Evolutionary conservation across 2,888 invertebrate genomes (phyloP).

Genomic region (Drosophila tripunctata): DNA sequence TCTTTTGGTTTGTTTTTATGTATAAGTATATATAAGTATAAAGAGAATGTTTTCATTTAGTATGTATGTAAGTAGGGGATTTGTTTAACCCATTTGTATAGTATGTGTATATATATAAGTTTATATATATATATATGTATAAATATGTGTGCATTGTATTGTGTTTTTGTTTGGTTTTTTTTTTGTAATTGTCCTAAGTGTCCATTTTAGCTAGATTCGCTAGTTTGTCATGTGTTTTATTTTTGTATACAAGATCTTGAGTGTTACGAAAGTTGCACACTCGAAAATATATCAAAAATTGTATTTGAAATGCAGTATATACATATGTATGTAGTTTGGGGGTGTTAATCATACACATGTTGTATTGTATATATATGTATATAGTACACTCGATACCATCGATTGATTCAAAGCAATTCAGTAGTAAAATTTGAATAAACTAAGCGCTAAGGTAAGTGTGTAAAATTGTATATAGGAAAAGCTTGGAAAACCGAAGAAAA

Average conservation of each 20-base stretch:
- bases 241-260: conserved; percentile 71
- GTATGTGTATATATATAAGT: conserved; percentile 37
- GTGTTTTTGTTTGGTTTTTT: conserved; percentile 33
- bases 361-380: conserved; percentile 17
- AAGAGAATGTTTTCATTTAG: conserved; percentile 21
- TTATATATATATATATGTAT: conserved; percentile 34
- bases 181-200: conserved; percentile 73
- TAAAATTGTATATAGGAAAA: conserved; percentile 38
- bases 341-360: conserved; percentile 47
- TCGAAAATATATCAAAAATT: conserved; percentile 76
- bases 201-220: conserved; percentile 64
- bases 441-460: conserved; percentile 35
- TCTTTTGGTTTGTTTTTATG: conserved; percentile 15
- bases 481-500: conserved; percentile 44
- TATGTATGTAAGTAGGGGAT: conserved; percentile 25
- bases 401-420: conserved; percentile 44
- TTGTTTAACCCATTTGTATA: conserved; percentile 29
- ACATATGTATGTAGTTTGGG: conserved; percentile 54
- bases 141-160: conserved; percentile 51
- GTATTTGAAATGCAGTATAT: conserved; percentile 69
- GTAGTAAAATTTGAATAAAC: conserved; percentile 30
- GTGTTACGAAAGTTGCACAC: conserved; percentile 55
- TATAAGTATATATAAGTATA: conserved; percentile 41
- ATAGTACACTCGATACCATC: conserved; percentile 48
- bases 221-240: conserved; percentile 45